phyloP scores from a whole-genome alignment of 1,140 invertebrate species.

The Eueides isabella region DNA sequence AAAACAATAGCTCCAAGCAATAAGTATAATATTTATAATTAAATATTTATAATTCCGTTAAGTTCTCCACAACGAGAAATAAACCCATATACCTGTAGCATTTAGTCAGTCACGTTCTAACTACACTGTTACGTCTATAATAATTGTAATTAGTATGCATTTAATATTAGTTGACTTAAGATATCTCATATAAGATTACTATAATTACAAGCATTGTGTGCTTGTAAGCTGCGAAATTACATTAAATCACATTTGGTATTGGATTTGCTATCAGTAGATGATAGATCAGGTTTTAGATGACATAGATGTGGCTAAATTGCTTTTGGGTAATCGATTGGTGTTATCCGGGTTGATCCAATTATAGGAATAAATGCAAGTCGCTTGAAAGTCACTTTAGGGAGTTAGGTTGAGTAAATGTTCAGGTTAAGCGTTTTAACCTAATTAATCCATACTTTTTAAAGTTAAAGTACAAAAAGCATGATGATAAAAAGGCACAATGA shows the following conservation, averaged over 20 bases:
- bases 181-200: constrained; percentile 4
- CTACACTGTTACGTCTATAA: no score
- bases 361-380: constrained; percentile 31
- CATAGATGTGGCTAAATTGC: constrained; percentile 30
- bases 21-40: no score
- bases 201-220: neutral
- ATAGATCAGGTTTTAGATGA: constrained; percentile 28
- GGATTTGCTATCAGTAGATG: constrained; percentile 21
- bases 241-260: constrained; percentile 15
- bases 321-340: constrained; percentile 30
- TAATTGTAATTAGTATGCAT: no score
- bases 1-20: no score
- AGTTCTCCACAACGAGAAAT: no score
- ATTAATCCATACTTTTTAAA: neutral
- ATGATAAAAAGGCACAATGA: no score
- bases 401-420: constrained; percentile 26
- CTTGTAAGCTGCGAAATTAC: neutral
- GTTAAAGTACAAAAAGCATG: neutral
- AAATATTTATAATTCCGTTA: no score
- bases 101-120: no score
- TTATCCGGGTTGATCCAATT: constrained; percentile 33
- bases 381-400: constrained; percentile 22
- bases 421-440: constrained; percentile 19
- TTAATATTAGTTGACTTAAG: constrained; percentile 1
- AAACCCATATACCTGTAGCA: no score